Percentiles rank a stretch among this genome's conserved stretches.
Conservation (phyloP, 2,113 vertebrate species). For the Esox niger region DNA sequence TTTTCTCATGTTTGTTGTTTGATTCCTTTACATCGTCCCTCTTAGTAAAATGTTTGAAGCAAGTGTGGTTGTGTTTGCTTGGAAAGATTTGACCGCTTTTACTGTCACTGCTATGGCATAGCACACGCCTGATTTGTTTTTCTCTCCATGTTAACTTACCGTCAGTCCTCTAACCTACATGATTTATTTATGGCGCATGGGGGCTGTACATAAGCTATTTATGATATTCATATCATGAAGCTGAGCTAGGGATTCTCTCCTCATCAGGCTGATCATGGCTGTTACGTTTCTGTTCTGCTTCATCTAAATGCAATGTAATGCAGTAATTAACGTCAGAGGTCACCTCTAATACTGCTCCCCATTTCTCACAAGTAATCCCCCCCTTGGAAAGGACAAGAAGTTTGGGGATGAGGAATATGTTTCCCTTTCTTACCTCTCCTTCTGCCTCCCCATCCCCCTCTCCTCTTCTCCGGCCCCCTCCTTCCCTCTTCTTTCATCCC, state of each 20-base stretch:
- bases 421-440: constrained; percentile 18
- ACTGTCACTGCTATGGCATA: background rate
- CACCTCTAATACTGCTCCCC: constrained; percentile 13
- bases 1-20: no score
- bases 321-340: constrained; percentile 3
- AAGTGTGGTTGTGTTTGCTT: no score
- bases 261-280: constrained; percentile 20
- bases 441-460: constrained; percentile 3
- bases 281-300: constrained; percentile 20
- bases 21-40: no score
- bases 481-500: background rate
- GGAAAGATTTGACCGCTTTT: no score
- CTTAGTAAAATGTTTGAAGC: no score
- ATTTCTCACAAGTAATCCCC: constrained; percentile 1
- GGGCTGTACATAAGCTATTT: constrained; percentile 43
- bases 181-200: constrained; percentile 53
- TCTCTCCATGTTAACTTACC: no score
- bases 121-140: no score
- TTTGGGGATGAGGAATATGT: constrained; percentile 25
- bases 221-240: constrained; percentile 41
- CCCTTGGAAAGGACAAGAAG: constrained; percentile 10
- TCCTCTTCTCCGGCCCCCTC: no score
- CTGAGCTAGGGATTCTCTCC: constrained; percentile 10
- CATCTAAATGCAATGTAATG: constrained; percentile 8
- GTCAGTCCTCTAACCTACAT: constrained; percentile 33